These are phyloP conservation scores for Cataglyphis altisquamis DNA, from an alignment of 2,888 invertebrate genomes.

Conservation along the genomic window DNA sequence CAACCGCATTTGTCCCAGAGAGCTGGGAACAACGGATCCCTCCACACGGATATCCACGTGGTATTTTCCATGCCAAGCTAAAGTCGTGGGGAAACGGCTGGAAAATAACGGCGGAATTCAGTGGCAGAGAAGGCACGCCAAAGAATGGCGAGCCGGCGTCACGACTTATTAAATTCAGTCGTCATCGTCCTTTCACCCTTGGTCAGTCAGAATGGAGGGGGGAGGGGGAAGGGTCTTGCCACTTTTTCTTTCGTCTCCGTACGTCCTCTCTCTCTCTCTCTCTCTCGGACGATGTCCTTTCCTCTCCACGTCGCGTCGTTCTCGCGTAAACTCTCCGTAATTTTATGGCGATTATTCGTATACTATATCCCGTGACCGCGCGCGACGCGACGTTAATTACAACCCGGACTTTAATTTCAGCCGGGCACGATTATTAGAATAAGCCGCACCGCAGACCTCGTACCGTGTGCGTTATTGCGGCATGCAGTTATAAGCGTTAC, in stretches of 20 bases:
- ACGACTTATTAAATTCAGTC: constrained; percentile 76
- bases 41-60: constrained; percentile 8
- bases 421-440: constrained; percentile 73
- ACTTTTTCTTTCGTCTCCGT: background rate
- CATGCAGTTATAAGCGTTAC: constrained; percentile 57
- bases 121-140: constrained; percentile 12
- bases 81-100: constrained; percentile 15
- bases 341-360: constrained; percentile 76
- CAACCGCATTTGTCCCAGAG: constrained; percentile 26
- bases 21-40: constrained; percentile 1
- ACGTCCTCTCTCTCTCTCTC: background rate
- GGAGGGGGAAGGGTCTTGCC: background rate
- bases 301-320: constrained; percentile 3
- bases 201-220: constrained; percentile 16
- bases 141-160: constrained; percentile 52
- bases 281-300: constrained; percentile 1
- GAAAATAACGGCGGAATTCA: constrained; percentile 35
- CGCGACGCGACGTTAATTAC: constrained; percentile 73
- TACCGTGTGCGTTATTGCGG: constrained; percentile 60
- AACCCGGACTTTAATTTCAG: constrained; percentile 75
- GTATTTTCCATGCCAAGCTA: constrained; percentile 43
- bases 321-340: constrained; percentile 67
- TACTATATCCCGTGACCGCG: constrained; percentile 54
- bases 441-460: constrained; percentile 61
- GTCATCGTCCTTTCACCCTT: constrained; percentile 27